Base-by-base conservation (phyloP, 2,797 vertebrate species). In the Pipistrellus pipistrellus region DNA sequence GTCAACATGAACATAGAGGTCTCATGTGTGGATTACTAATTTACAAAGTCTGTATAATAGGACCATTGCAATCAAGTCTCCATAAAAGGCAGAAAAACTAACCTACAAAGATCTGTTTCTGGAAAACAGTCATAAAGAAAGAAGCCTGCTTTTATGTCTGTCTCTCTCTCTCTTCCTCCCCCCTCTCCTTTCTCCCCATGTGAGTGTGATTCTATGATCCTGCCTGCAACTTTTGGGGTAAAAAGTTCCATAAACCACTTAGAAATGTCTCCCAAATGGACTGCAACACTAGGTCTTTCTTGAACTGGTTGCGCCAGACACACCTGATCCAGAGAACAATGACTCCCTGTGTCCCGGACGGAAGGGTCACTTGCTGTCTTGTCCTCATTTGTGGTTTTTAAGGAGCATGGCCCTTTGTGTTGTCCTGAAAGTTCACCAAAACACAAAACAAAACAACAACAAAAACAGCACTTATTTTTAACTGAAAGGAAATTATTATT, bases 381-480 rank as follows among this genome's bases (percentile, higher is more conserved):
- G 6, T 59, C 71, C 94, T 64, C 51, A 15, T 68, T 46, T 46
- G 20, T 68, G 51, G 32, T 62, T 90, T 94, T 85, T 88, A 57
- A 51, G 41, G 66, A 76, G 18, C 44, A 30, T 41, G 44, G 64
- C 57, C 62, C 48, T 85, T 46, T 38, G 13, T 15, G 38, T 86
- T 87, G 15, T n/a, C 41, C 66, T 83, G 48, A 91, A 23, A 44
- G 18, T n/a, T 91, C 32, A 17, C 18, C 59, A 20, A 4, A 32
- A 38, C 69, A 66, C 23, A 51, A 72, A 32, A 44, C 38, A 27
- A 44, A 44, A 44, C 23, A 51, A 23, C n/a, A 80, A 76, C n/a
- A 83, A 27, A 17, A 90, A 64, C 81, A 68, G 11, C n/a, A 90
- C 80, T 44, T 94, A 73, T 97, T 97, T 98, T 97, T 96, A 96